Evolutionary conservation across 2,113 vertebrate species (phyloP).

Genomic region (Peromyscus californicus): DNA sequence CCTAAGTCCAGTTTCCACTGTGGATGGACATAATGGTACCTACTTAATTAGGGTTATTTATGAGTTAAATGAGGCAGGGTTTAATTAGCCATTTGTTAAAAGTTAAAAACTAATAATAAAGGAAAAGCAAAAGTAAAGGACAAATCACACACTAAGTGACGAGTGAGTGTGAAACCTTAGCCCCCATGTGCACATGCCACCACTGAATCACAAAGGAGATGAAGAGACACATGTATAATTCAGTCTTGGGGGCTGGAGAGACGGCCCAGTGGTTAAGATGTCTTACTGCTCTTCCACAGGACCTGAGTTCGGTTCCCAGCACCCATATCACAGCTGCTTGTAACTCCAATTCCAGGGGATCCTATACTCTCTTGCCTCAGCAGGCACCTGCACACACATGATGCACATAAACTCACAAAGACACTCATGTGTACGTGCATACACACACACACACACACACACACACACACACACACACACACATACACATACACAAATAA

Average conservation of each 20-base stretch:
- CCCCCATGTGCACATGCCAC: neutral
- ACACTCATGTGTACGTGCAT: neutral
- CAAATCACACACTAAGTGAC: neutral
- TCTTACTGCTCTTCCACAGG: neutral
- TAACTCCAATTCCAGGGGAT: neutral
- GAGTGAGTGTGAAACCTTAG: constrained; percentile 35
- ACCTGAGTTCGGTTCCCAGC: neutral
- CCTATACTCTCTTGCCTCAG: neutral
- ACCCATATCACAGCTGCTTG: neutral
- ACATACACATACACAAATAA: neutral
- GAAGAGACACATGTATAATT: neutral
- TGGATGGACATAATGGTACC: neutral
- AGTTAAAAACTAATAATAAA: neutral
- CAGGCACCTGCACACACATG: too few relatives aligned
- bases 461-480: neutral
- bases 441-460: neutral
- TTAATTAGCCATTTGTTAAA: constrained; percentile 34
- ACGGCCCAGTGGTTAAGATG: neutral
- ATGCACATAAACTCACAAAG: neutral
- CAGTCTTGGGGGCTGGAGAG: neutral
- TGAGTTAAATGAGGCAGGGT: constrained; percentile 8
- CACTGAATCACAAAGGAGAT: neutral
- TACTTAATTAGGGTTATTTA: neutral
- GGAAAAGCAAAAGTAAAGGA: neutral
- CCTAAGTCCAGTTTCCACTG: neutral